These are phyloP conservation scores for Encarsia formosa DNA, from an alignment of 2,888 invertebrate genomes.

Conservation along the genomic window DNA sequence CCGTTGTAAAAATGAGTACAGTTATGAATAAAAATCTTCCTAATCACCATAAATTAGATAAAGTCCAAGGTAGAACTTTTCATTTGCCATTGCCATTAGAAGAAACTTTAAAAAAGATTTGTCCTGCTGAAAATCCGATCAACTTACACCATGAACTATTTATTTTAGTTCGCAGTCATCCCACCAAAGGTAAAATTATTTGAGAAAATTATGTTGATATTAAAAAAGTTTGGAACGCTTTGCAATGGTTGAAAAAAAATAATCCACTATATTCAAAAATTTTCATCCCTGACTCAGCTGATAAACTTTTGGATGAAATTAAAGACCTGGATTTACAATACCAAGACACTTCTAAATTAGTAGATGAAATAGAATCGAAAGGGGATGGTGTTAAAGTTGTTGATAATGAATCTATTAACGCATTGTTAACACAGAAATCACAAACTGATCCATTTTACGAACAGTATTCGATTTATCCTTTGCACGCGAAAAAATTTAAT, in stretches of 20 bases:
- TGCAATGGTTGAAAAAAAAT: slow-evolving; percentile 36
- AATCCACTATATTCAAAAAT: slow-evolving; percentile 36
- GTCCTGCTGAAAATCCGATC: slow-evolving; percentile 33
- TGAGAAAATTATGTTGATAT: too few species aligned
- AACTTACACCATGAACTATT: slow-evolving; percentile 37
- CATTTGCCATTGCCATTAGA: slow-evolving; percentile 41
- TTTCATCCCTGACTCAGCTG: slow-evolving; percentile 28
- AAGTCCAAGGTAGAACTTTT: slow-evolving; percentile 30
- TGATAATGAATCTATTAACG: background rate
- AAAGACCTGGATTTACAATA: too few species aligned
- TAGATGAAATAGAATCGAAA: background rate
- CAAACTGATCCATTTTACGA: slow-evolving; percentile 22
- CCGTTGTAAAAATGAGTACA: slow-evolving; percentile 35
- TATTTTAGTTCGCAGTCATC: slow-evolving; percentile 39
- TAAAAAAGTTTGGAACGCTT: slow-evolving; percentile 34
- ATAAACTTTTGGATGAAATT: too few species aligned
- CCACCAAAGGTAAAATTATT: too few species aligned
- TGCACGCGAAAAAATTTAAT: slow-evolving; percentile 30
- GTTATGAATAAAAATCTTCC: slow-evolving; percentile 39
- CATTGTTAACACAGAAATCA: slow-evolving; percentile 21
- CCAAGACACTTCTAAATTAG: too few species aligned
- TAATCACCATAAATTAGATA: slow-evolving; percentile 27
- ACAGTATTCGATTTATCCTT: slow-evolving; percentile 26
- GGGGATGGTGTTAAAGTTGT: background rate
- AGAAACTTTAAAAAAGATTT: too few species aligned